Percentiles rank a stretch among this genome's conserved stretches.
phyloP scores from a whole-genome alignment of 1,140 invertebrate species.

The Luehdorfia chinensis region DNA sequence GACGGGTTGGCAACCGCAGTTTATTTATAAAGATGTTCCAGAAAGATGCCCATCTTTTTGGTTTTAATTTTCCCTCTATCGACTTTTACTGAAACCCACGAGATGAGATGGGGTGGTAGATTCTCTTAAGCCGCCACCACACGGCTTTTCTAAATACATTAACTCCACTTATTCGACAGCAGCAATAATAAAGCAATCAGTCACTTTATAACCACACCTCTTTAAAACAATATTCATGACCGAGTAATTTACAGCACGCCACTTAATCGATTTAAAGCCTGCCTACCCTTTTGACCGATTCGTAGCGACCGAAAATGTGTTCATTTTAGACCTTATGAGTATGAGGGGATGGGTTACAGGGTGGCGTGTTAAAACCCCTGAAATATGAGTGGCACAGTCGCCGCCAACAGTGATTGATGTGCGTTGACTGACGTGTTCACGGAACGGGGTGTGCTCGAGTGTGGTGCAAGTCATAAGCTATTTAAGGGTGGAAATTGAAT shows the following conservation, averaged over 20 bases:
- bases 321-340: conserved; percentile 37
- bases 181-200: not conserved
- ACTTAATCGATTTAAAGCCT: conserved; percentile 60
- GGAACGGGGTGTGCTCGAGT: conserved; percentile 48
- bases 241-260: conserved; percentile 42
- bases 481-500: no score
- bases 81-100: no score
- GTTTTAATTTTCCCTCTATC: no score
- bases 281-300: conserved; percentile 33
- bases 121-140: no score
- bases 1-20: no score
- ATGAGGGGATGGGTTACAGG: conserved; percentile 24
- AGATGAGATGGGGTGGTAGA: no score
- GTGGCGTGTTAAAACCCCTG: conserved; percentile 32
- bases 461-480: conserved; percentile 20
- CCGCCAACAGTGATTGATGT: conserved; percentile 71
- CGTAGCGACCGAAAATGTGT: not conserved
- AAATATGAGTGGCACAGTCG: conserved; percentile 69
- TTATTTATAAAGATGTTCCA: no score
- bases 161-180: no score
- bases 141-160: no score
- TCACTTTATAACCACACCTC: conserved; percentile 21
- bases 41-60: no score
- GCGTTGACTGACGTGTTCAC: conserved; percentile 70
- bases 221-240: conserved; percentile 54